phyloP scores from a whole-genome alignment of 1,140 invertebrate species.

The Drosophila leontia region DNA sequence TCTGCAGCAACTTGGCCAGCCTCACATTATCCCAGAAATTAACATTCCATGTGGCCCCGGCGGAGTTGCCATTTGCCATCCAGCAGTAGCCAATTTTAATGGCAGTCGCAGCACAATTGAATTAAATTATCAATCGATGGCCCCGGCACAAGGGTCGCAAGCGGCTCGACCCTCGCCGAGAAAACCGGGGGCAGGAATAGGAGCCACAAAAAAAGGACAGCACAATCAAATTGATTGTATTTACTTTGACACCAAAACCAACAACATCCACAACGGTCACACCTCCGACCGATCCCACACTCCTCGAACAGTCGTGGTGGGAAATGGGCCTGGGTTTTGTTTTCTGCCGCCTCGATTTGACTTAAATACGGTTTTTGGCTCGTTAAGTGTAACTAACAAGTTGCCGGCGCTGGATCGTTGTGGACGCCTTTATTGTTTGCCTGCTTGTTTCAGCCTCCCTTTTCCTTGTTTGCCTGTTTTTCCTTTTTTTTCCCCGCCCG shows the following conservation, averaged over 20 bases:
- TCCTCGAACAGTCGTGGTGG: constrained; percentile 12
- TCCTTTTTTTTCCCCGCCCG: constrained; percentile 11
- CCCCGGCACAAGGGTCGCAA: constrained; percentile 48
- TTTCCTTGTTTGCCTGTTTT: constrained; percentile 25
- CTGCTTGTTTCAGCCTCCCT: constrained; percentile 35
- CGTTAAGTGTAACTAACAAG: constrained; percentile 81
- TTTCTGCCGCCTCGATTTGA: constrained; percentile 65
- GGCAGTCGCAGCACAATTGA: constrained; percentile 72
- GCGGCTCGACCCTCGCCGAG: not conserved
- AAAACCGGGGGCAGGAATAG: not conserved
- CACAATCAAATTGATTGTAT: constrained; percentile 82
- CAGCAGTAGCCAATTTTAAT: constrained; percentile 69
- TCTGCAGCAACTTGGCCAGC: constrained; percentile 48
- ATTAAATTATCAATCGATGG: constrained; percentile 81
- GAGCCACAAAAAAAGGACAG: constrained; percentile 47
- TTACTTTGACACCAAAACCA: constrained; percentile 76
- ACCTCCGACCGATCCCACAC: constrained; percentile 15
- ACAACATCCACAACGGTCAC: constrained; percentile 52
- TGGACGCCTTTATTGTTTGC: constrained; percentile 71
- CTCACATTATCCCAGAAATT: constrained; percentile 59
- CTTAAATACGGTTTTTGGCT: constrained; percentile 82
- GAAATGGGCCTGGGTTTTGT: constrained; percentile 49
- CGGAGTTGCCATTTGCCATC: constrained; percentile 27
- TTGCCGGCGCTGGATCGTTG: constrained; percentile 42
- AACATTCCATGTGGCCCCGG: constrained; percentile 57